Conservation (phyloP, 2,888 invertebrate genomes). For the Tribolium freemani region DNA sequence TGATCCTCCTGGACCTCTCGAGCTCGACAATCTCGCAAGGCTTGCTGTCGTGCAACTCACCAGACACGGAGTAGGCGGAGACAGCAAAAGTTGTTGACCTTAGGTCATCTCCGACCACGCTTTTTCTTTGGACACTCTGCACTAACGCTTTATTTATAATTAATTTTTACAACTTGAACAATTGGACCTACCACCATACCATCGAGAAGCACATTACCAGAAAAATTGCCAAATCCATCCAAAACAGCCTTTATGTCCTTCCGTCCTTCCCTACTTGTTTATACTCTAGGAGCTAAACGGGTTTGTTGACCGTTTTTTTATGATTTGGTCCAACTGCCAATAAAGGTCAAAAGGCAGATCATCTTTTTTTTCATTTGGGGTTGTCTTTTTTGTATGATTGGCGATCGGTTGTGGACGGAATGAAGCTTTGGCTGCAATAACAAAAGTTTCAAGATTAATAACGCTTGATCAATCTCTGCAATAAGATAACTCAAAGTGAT, state of each 20-base stretch:
- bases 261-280: no score
- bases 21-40: slow-evolving; percentile 53
- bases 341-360: not conserved
- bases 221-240: not conserved
- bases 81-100: slow-evolving; percentile 69
- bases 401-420: not conserved
- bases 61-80: slow-evolving; percentile 68
- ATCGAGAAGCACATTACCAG: not conserved
- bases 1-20: slow-evolving; percentile 48
- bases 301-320: no score
- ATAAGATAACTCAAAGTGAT: slow-evolving; percentile 59
- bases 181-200: not conserved
- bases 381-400: not conserved
- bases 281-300: no score
- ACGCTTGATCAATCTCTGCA: slow-evolving; percentile 48
- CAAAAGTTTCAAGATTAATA: slow-evolving; percentile 49
- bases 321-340: no score
- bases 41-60: slow-evolving; percentile 59
- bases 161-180: slow-evolving; percentile 25
- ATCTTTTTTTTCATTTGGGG: not conserved
- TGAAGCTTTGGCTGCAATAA: slow-evolving; percentile 32
- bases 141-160: slow-evolving; percentile 47
- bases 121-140: slow-evolving; percentile 58
- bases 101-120: slow-evolving; percentile 67
- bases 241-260: not conserved